These are phyloP conservation scores for Mactra quadrangularis DNA, from an alignment of 1,140 invertebrate genomes.

Conservation along the genomic window DNA sequence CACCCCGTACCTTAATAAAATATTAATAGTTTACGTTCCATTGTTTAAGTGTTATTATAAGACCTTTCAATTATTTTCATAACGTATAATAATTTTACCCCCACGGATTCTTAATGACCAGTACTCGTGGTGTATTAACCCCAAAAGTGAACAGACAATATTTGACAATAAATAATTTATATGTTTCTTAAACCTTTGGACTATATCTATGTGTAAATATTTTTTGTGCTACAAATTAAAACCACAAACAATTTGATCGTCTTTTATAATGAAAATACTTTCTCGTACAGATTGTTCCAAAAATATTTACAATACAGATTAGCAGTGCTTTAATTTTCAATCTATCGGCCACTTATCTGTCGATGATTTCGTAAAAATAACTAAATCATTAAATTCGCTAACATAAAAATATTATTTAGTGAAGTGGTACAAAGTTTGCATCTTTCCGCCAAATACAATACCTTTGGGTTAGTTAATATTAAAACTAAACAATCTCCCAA, in stretches of 20 bases:
- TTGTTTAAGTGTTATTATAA: background rate
- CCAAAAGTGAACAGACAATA: background rate
- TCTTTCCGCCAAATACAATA: conserved; percentile 8
- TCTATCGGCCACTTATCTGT: background rate
- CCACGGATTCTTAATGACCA: background rate
- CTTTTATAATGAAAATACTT: background rate
- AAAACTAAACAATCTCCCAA: conserved; percentile 7
- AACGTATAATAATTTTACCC: conserved; percentile 26
- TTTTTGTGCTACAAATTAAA: conserved; percentile 11
- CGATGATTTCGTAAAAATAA: conserved; percentile 19
- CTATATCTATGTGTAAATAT: conserved; percentile 21
- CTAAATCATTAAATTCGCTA: background rate
- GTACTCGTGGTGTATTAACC: background rate
- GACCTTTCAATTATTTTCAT: background rate
- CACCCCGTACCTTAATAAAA: background rate
- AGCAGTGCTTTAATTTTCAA: conserved; percentile 11
- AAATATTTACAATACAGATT: conserved; percentile 24
- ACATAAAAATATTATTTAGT: conserved; percentile 39
- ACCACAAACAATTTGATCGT: background rate
- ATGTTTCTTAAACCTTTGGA: background rate
- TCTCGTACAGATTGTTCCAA: background rate
- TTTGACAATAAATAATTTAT: conserved; percentile 32
- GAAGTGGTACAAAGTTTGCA: background rate
- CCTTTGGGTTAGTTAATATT: conserved; percentile 31
- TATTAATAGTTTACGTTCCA: background rate